Base-by-base conservation (phyloP, 2,888 invertebrate genomes). In the Blomia tropicalis region DNA sequence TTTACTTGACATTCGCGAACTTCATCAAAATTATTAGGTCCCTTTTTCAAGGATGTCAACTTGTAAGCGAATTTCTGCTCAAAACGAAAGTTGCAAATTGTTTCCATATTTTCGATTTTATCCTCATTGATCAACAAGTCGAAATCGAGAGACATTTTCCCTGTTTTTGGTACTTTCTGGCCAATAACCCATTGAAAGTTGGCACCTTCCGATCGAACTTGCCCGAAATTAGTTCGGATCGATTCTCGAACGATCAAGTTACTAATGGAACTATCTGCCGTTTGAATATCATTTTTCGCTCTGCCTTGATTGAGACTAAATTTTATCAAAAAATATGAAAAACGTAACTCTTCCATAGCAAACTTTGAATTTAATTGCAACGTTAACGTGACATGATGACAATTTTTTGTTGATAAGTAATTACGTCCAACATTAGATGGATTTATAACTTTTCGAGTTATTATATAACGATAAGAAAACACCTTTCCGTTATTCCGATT, bases 231-330 rank as follows among this genome's bases (percentile, higher is more conserved):
- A 31, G 29, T 25, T 7, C 29, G 2, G 25, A 56, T 11, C 19
- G 32, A 32, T 19, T 56, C 56, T 19, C 56, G 56, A 56, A 56
- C 29, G 29, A 31, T 56, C 29, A 56, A 22, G 23, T 56, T 56
- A 22, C n/a, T 36, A 1, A 56, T 25, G 11, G 56, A 56, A 36
- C 29, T 56, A 14, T 29, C 56, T 19, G 23, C 23, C 11, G 56
- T 56, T 25, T 56, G 56, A 3, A 56, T 30, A 3, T 56, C n/a
- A 14, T 56, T 31, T 25, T 31, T 56, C 11, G 32, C 17, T 31
- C 23, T 23, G 2, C 29, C 36, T 14, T 29, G 31, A 31, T 56
- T 56, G 17, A 56, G 25, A 22, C 31, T 56, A 25, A 56, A 56
- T 36, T 56, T 56, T 2, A 56, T 36, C 2, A 56, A 2, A 36